Evolutionary conservation across 2,888 invertebrate genomes (phyloP).

Genomic region (Lithophane semibrunnea): DNA sequence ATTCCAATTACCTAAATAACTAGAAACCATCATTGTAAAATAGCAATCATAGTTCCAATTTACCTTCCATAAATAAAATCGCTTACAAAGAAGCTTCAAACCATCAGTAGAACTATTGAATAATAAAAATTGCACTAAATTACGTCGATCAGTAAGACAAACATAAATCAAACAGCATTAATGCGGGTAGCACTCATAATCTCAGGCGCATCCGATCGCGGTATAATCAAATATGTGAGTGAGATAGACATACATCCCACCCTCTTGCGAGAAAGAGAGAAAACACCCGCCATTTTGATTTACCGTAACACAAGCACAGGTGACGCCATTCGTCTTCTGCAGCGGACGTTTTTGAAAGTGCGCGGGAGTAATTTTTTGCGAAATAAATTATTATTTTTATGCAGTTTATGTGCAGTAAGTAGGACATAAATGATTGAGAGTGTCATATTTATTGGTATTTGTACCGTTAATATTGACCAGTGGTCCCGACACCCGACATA

Average conservation of each 20-base stretch:
- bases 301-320: constrained; percentile 73
- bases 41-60: not conserved
- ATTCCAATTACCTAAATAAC: not conserved
- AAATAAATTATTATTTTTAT: constrained; percentile 44
- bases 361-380: constrained; percentile 48
- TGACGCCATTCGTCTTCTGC: constrained; percentile 78
- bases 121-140: constrained; percentile 69
- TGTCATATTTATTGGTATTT: constrained; percentile 11
- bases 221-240: constrained; percentile 74
- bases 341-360: constrained; percentile 70
- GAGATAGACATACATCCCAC: constrained; percentile 57
- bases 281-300: constrained; percentile 79
- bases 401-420: constrained; percentile 38
- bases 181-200: constrained; percentile 79
- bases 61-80: not conserved
- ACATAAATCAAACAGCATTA: constrained; percentile 81
- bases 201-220: constrained; percentile 66
- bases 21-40: not conserved
- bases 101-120: constrained; percentile 33
- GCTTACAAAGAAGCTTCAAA: constrained; percentile 9
- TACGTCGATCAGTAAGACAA: constrained; percentile 70
- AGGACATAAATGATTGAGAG: constrained; percentile 4
- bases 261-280: constrained; percentile 60
- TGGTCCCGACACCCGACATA: not conserved
- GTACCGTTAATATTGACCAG: not conserved